Evolutionary conservation across 2,113 vertebrate species (phyloP).

Genomic region (Podarcis muralis): DNA sequence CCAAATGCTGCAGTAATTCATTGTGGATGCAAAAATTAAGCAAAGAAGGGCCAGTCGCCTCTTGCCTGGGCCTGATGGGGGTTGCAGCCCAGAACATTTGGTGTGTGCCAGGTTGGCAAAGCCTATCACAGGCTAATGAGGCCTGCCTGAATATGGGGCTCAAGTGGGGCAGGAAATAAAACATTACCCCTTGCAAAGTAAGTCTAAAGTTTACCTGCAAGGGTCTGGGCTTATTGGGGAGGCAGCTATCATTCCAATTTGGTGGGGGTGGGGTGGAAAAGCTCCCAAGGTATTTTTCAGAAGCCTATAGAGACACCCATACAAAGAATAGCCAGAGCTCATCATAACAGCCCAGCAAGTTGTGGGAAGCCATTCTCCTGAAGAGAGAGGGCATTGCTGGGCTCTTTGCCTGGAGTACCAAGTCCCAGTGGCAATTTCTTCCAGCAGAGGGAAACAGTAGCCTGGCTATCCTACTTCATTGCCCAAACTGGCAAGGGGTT

Average conservation of each 20-base stretch:
- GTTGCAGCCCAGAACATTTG: no score
- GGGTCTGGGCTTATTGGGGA: background rate
- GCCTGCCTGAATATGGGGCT: no score
- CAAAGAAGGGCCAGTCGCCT: background rate
- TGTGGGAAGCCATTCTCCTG: background rate
- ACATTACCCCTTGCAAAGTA: background rate
- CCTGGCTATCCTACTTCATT: background rate
- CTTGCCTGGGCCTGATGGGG: background rate
- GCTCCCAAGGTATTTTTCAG: background rate
- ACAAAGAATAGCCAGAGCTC: background rate
- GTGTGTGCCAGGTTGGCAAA: no score
- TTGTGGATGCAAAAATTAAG: background rate
- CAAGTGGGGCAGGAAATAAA: no score
- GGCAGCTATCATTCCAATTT: background rate
- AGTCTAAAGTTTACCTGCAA: no score
- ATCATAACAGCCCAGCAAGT: background rate
- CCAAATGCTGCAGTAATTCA: no score
- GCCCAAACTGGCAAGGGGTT: background rate
- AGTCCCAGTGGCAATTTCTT: background rate
- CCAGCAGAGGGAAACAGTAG: background rate
- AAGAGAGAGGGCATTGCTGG: no score
- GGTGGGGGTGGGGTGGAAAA: no score
- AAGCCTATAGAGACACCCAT: background rate
- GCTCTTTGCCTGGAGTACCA: background rate
- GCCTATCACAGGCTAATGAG: no score